Percentiles rank a stretch among this genome's conserved stretches.
phyloP scores from a whole-genome alignment of 2,888 invertebrate genomes.

The Hypomecis punctinalis region DNA sequence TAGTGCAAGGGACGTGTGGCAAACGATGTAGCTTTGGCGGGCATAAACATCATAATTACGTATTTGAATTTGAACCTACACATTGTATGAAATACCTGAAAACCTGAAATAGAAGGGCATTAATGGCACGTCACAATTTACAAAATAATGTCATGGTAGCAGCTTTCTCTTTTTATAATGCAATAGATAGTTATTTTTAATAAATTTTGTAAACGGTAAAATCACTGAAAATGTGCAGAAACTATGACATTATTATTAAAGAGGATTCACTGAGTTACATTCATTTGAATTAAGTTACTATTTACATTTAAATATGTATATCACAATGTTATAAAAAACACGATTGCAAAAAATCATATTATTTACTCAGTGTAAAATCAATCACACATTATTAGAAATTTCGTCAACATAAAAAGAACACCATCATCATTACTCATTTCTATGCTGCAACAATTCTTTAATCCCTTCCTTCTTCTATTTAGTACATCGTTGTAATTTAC shows the following conservation, averaged over 20 bases:
- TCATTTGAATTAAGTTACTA: neutral
- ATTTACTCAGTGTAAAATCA: conserved; percentile 24
- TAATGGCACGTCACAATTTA: conserved; percentile 29
- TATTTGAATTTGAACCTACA: conserved; percentile 27
- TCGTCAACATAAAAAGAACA: no score
- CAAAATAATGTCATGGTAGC: conserved; percentile 45
- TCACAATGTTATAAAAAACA: no score
- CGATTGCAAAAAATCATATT: no score
- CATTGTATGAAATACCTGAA: conserved; percentile 6
- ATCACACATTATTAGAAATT: no score
- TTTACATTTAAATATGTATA: neutral
- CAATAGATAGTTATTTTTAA: no score
- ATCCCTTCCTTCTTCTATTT: no score
- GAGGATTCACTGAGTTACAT: conserved; percentile 53
- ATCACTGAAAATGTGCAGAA: neutral
- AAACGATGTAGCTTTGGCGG: conserved; percentile 82
- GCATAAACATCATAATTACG: conserved; percentile 62
- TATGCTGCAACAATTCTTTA: no score
- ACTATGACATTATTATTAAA: conserved; percentile 50
- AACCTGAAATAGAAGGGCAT: conserved; percentile 56
- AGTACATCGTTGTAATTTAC: no score
- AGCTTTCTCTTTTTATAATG: neutral
- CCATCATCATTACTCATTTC: no score
- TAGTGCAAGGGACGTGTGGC: conserved; percentile 68
- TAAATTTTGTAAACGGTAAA: neutral